Conservation (phyloP, 2,113 vertebrate species). For the Tautogolabrus adspersus region DNA sequence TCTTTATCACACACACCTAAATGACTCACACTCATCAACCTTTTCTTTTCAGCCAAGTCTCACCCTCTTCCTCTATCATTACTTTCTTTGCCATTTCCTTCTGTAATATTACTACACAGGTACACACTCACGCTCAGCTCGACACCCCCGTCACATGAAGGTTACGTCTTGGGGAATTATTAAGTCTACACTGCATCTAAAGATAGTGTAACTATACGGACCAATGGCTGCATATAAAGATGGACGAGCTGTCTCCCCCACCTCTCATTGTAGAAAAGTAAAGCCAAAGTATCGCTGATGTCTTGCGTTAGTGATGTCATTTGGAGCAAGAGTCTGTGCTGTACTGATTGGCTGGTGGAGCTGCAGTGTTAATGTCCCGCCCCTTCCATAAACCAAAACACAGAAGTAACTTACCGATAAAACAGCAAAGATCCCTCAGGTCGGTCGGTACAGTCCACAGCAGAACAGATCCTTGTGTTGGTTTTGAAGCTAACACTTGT, state of each 20-base stretch:
- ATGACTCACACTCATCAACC: constrained; percentile 13
- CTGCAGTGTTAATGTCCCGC: too few species aligned
- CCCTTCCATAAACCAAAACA: neutral
- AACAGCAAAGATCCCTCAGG: neutral
- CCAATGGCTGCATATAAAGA: neutral
- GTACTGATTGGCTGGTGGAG: too few species aligned
- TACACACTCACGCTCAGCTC: neutral
- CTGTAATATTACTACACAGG: neutral
- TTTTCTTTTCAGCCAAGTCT: constrained; percentile 17
- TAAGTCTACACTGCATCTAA: neutral
- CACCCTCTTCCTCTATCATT: constrained; percentile 24
- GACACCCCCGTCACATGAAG: neutral
- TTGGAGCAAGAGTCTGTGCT: neutral
- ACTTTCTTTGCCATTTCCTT: constrained; percentile 21
- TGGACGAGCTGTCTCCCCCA: neutral
- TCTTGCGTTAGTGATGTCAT: neutral
- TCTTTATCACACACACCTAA: neutral
- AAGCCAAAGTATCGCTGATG: neutral
- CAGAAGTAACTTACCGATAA: neutral
- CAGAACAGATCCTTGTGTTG: too few species aligned
- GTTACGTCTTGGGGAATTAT: neutral
- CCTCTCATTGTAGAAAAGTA: neutral
- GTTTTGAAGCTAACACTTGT: too few species aligned
- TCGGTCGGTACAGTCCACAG: neutral
- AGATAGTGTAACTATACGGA: neutral